These are phyloP conservation scores for Cotesia vestalis DNA, from an alignment of 1,140 invertebrate genomes.

Conservation along the genomic window DNA sequence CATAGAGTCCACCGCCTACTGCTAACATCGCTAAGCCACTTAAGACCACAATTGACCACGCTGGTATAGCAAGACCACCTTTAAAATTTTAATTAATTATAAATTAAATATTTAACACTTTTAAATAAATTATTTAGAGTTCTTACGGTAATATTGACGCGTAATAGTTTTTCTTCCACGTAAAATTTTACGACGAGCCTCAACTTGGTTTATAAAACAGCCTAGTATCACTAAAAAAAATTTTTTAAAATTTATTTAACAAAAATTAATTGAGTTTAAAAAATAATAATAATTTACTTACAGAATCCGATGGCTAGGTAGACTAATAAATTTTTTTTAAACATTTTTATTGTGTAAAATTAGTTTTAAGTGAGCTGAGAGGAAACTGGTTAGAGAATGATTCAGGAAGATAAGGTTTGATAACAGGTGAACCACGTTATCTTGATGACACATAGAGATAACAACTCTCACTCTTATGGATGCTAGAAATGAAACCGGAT, in stretches of 20 bases:
- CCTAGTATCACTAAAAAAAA: constrained; percentile 70
- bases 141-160: constrained; percentile 78
- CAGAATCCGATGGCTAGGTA: constrained; percentile 55
- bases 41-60: constrained; percentile 76
- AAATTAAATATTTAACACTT: constrained; percentile 9
- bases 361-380: not conserved
- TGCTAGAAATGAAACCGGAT: too few species aligned
- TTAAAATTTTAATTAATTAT: constrained; percentile 51
- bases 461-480: not conserved
- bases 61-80: constrained; percentile 75
- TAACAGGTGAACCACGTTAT: not conserved
- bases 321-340: constrained; percentile 47
- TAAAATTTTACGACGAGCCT: constrained; percentile 78
- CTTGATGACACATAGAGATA: too few species aligned
- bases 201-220: constrained; percentile 72
- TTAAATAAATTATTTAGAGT: constrained; percentile 21
- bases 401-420: constrained; percentile 1
- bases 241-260: constrained; percentile 20
- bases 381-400: not conserved
- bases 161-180: constrained; percentile 78
- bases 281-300: constrained; percentile 47
- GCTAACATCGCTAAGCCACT: constrained; percentile 73
- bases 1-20: constrained; percentile 73
- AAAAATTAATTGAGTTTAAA: constrained; percentile 1
- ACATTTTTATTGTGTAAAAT: constrained; percentile 46